Evolutionary conservation across 2,113 vertebrate genomes (phyloP), one percentile per base, ranked within the genome.

Genomic region (Amia ocellicauda): DNA sequence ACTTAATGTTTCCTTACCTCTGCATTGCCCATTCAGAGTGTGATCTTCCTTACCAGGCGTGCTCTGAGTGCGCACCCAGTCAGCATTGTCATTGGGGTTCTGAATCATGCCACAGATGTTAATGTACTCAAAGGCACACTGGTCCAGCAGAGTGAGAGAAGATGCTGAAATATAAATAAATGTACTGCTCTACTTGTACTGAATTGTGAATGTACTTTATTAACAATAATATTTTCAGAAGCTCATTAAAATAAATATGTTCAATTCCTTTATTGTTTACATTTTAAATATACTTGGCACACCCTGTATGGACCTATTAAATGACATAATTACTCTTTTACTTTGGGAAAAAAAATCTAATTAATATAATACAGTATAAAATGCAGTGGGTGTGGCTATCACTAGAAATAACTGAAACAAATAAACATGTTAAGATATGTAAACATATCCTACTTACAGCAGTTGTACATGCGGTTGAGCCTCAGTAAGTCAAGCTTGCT

Each of bases 21-120:
- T 83, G 63, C 92, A 95, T 24, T 1, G 70, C 43, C 91, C 92
- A 47, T 56, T 55, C 43, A 93, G 62, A 0, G 93, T 95, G 76
- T 95, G 92, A 66, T 93, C 93, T 22, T 75, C 79, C 10, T 67
- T 70, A 0, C 19, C 24, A 9, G 43, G 40, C 0, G 45, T 67
- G 60, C 87, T 80, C 50, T 71, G 63, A 0, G 80, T 76, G 26
- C 82, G 92, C 43, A 82, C 62, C 94, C 95, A 98, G 67, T 93
- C 87, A 0, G 70, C 77, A 20, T 93, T 83, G 36, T 93, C 88
- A 2, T 19, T 75, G 36, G 78, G 72, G 8, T 79, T 68, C 71
- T 98, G 94, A 64, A 98, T 90, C 93, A 97, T 97, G 14, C 94
- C 95, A 0, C 95, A 96, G 69, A 97, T 90, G 74, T 88, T 95